A percentile compares a stretch with the other conserved stretches of the same genome.
phyloP scores from a whole-genome alignment of 2,888 invertebrate genomes.

The Cosmopolites sordidus region DNA sequence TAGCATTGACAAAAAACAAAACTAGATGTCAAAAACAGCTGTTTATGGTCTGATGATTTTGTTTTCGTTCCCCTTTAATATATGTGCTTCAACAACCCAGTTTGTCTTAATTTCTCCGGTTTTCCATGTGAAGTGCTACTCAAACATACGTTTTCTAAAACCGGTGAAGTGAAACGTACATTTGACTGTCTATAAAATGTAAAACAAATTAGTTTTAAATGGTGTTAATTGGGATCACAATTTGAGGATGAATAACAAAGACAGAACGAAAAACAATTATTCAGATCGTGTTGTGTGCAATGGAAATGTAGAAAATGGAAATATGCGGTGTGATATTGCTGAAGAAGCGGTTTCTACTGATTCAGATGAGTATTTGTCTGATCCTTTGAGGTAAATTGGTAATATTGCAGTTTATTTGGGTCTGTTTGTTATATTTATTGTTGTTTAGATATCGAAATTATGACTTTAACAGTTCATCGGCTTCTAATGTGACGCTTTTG shows the following conservation, averaged over 20 bases:
- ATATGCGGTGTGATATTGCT: constrained; percentile 34
- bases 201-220: neutral
- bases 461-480: constrained; percentile 37
- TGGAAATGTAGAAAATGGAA: constrained; percentile 10
- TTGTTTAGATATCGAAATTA: constrained; percentile 39
- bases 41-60: constrained; percentile 11
- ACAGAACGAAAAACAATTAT: neutral
- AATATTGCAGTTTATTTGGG: neutral
- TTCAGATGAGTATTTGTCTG: constrained; percentile 44
- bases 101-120: constrained; percentile 15
- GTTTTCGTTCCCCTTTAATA: neutral
- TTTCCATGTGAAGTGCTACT: constrained; percentile 9
- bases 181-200: neutral
- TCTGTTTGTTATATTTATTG: constrained; percentile 4
- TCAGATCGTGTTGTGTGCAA: neutral
- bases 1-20: too few relatives aligned
- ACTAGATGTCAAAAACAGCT: constrained; percentile 18
- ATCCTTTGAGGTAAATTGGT: constrained; percentile 31
- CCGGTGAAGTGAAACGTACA: constrained; percentile 2
- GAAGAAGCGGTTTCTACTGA: constrained; percentile 43
- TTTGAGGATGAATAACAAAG: neutral
- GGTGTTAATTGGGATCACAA: neutral
- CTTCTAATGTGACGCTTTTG: constrained; percentile 41
- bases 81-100: constrained; percentile 5
- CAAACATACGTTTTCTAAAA: constrained; percentile 4